Conservation (phyloP, 2,888 invertebrate genomes). For the Morinoia aosen region DNA sequence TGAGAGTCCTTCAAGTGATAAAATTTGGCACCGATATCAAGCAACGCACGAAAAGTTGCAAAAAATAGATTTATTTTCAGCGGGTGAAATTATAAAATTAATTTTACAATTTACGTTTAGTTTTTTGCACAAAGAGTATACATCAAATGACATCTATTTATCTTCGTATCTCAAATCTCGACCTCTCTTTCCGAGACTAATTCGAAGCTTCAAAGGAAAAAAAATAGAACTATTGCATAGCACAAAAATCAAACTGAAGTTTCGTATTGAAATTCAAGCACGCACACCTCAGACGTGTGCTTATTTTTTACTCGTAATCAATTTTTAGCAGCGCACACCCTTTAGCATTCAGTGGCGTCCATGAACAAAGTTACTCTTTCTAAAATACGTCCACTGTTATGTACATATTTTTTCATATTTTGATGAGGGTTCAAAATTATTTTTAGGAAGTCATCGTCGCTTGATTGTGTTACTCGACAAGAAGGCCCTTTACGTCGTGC, state of each 20-base stretch:
- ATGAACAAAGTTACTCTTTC: no score
- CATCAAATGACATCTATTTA: background rate
- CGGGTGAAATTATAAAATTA: background rate
- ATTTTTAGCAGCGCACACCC: background rate
- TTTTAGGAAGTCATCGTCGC: background rate
- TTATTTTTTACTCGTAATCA: background rate
- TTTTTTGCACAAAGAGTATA: background rate
- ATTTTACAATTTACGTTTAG: background rate
- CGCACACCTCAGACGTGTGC: background rate
- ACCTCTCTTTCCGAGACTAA: background rate
- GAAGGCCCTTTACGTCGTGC: background rate
- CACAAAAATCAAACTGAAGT: background rate
- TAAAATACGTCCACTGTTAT: no score
- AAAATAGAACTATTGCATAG: background rate
- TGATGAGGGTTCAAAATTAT: background rate
- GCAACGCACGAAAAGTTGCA: background rate
- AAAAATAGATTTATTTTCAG: background rate
- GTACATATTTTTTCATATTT: background rate
- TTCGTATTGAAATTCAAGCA: background rate
- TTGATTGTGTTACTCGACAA: background rate
- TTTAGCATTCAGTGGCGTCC: no score
- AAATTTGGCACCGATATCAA: background rate
- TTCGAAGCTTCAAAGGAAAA: background rate
- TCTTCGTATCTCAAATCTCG: background rate
- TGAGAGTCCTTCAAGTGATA: conserved; percentile 2